phyloP scores from a whole-genome alignment of 2,113 vertebrate genomes.

The Myotis lucifugus region DNA sequence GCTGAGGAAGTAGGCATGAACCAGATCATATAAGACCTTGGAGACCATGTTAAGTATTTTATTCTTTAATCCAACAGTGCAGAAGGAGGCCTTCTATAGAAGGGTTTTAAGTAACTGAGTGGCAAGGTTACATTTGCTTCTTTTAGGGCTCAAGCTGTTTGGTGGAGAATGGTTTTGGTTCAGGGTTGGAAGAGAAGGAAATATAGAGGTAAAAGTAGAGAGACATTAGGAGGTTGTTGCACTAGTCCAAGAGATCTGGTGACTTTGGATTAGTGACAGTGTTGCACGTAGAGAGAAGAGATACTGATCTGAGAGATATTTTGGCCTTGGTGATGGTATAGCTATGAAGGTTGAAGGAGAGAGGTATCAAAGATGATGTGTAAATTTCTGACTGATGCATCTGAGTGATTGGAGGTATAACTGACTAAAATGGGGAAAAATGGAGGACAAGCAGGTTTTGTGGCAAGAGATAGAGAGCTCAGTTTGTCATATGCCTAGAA shows the following conservation, averaged over 20 bases:
- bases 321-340: background rate
- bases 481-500: slow-evolving; percentile 17
- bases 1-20: background rate
- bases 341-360: background rate
- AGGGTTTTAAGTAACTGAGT: background rate
- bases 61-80: background rate
- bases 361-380: background rate
- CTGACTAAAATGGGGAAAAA: background rate
- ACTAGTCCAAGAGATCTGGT: background rate
- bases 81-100: background rate
- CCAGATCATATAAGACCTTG: background rate
- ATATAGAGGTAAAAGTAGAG: background rate
- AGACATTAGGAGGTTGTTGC: background rate
- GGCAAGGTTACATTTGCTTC: background rate
- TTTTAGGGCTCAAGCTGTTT: slow-evolving; percentile 23
- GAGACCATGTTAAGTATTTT: slow-evolving; percentile 39
- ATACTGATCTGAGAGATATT: background rate
- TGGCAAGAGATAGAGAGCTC: background rate
- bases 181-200: background rate
- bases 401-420: background rate
- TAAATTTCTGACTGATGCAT: background rate
- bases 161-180: slow-evolving; percentile 20
- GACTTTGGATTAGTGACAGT: background rate
- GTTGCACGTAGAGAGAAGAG: background rate
- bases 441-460: slow-evolving; percentile 3